A percentile compares a stretch with the other conserved stretches of the same genome.
phyloP scores from a whole-genome alignment of 2,888 invertebrate genomes.

The Metacarcinus magister region DNA sequence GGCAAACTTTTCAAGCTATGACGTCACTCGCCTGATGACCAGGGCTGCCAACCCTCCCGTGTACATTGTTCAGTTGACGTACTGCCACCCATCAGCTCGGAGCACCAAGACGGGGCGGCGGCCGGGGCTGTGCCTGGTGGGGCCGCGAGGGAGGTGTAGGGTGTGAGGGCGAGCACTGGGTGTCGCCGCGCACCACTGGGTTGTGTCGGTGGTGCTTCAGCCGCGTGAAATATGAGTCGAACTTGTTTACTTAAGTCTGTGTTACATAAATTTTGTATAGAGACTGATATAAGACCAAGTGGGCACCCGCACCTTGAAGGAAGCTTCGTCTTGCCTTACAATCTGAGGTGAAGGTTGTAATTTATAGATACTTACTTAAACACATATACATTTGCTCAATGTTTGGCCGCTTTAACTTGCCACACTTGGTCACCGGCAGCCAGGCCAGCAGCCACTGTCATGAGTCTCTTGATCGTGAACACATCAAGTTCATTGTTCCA shows the following conservation, averaged over 20 bases:
- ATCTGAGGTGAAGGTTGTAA: background rate
- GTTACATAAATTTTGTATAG: background rate
- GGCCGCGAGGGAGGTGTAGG: background rate
- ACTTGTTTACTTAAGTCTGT: background rate
- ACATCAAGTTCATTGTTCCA: background rate
- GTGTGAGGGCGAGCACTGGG: constrained; percentile 30
- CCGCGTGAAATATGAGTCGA: background rate
- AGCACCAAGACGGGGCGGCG: background rate
- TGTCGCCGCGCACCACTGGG: background rate
- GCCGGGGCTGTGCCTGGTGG: background rate
- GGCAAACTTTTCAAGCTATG: background rate
- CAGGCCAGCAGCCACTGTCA: background rate
- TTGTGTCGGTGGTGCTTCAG: constrained; percentile 11
- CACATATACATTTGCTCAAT: background rate
- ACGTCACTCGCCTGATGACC: background rate
- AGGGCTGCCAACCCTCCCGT: background rate
- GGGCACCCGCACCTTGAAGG: background rate
- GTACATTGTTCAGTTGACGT: constrained; percentile 23
- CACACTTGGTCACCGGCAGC: background rate
- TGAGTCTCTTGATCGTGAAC: background rate
- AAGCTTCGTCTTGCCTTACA: background rate
- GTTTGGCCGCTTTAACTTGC: background rate
- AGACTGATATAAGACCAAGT: background rate
- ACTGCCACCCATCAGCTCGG: background rate
- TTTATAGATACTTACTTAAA: background rate